phyloP scores from a whole-genome alignment of 2,113 vertebrate genomes.

The Glareola pratincola region DNA sequence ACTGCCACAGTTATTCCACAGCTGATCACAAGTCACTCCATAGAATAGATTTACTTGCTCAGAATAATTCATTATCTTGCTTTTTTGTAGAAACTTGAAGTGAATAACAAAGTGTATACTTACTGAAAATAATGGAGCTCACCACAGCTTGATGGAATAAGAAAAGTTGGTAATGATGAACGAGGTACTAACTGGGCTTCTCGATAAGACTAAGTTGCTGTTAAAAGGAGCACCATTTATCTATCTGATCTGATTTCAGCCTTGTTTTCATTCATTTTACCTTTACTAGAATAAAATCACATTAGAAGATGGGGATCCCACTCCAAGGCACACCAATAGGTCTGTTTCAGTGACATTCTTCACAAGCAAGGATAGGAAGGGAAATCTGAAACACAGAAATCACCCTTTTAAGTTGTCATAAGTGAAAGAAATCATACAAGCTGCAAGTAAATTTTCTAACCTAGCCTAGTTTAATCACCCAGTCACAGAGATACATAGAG shows the following conservation, averaged over 20 bases:
- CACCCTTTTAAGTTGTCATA: not conserved
- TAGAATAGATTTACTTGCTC: not conserved
- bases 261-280: not conserved
- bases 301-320: not conserved
- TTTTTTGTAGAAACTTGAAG: not conserved
- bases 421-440: not conserved
- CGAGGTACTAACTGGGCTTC: not conserved
- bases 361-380: not conserved
- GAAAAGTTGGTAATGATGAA: not conserved
- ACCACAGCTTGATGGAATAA: not conserved
- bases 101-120: not conserved
- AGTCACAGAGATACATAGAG: not conserved
- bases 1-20: not conserved
- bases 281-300: not conserved
- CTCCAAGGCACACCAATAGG: not conserved
- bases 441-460: not conserved
- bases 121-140: not conserved
- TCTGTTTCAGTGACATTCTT: not conserved
- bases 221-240: not conserved
- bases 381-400: not conserved
- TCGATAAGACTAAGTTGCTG: not conserved
- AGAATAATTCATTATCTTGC: not conserved
- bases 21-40: not conserved
- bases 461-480: not conserved
- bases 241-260: not conserved